A percentile compares a stretch with the other conserved stretches of the same genome.
These are phyloP conservation scores for Drosophila nr. fundita DNA, from an alignment of 2,888 invertebrate species.

Conservation along the genomic window DNA sequence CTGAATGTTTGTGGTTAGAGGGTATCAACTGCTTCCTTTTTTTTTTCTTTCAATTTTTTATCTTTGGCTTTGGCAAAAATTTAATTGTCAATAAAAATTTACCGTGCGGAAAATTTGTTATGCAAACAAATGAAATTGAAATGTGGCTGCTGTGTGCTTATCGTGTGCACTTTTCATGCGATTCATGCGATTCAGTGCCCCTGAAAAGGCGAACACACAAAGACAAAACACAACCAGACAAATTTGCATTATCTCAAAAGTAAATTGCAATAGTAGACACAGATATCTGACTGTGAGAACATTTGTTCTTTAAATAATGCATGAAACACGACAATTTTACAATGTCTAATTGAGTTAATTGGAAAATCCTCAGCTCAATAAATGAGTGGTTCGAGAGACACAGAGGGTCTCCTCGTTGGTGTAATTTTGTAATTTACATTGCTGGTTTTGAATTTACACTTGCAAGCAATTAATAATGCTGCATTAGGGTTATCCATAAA, in stretches of 20 bases:
- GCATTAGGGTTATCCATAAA: conserved; percentile 79
- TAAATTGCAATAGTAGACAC: conserved; percentile 27
- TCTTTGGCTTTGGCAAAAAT: conserved; percentile 57
- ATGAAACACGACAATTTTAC: conserved; percentile 38
- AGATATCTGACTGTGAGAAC: conserved; percentile 43
- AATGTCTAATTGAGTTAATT: conserved; percentile 69
- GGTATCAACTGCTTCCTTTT: conserved; percentile 28
- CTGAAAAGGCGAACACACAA: conserved; percentile 31
- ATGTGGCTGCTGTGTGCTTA: conserved; percentile 47
- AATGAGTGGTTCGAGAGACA: neutral
- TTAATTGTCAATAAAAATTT: conserved; percentile 84
- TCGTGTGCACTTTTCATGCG: conserved; percentile 49
- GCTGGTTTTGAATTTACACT: conserved; percentile 79
- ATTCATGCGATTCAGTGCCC: conserved; percentile 43
- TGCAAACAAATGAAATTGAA: conserved; percentile 82
- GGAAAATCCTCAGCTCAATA: conserved; percentile 36
- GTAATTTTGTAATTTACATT: conserved; percentile 78
- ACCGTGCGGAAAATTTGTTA: conserved; percentile 84
- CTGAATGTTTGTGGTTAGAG: conserved; percentile 33
- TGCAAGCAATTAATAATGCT: conserved; percentile 83
- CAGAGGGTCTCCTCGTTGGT: conserved; percentile 8
- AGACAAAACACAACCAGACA: conserved; percentile 20
- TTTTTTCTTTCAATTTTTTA: conserved; percentile 31
- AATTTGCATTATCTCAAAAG: conserved; percentile 48
- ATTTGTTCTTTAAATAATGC: conserved; percentile 55